These are phyloP conservation scores for Scaptomyza tumidula DNA, from an alignment of 2,888 invertebrate genomes.

Conservation along the genomic window DNA sequence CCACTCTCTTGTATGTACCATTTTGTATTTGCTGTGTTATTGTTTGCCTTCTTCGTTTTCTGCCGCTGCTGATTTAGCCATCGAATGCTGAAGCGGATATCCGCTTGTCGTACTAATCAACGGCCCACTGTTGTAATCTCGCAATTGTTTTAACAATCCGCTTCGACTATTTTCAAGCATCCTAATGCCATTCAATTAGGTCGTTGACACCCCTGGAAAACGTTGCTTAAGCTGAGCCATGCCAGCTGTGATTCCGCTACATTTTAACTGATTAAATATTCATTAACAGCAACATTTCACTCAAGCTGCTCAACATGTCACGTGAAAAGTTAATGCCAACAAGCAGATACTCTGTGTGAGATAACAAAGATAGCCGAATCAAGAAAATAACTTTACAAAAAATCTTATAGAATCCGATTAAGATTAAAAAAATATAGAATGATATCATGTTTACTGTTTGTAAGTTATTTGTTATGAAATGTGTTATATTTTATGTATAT, in stretches of 20 bases:
- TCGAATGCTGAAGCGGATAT: constrained; percentile 68
- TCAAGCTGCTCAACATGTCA: constrained; percentile 7
- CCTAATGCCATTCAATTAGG: constrained; percentile 39
- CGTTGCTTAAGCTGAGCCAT: neutral
- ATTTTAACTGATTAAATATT: constrained; percentile 58
- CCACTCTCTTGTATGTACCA: constrained; percentile 22
- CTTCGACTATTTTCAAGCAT: constrained; percentile 44
- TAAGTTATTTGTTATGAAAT: too few species aligned
- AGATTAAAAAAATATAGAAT: too few species aligned
- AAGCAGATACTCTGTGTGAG: neutral
- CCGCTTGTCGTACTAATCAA: constrained; percentile 69
- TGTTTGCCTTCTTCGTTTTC: constrained; percentile 29
- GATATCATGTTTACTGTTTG: too few species aligned
- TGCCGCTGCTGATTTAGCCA: constrained; percentile 26
- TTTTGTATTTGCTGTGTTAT: constrained; percentile 37
- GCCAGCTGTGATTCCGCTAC: constrained; percentile 28
- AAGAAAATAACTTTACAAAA: too few species aligned
- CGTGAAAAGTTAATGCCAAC: neutral
- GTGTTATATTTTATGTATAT: too few species aligned
- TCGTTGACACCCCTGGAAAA: constrained; percentile 8
- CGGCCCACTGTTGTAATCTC: constrained; percentile 25
- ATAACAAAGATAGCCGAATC: too few species aligned
- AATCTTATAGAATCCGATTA: too few species aligned
- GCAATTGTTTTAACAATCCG: constrained; percentile 38
- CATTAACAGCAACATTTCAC: constrained; percentile 43